phyloP scores from a whole-genome alignment of 2,797 vertebrate genomes.

The Phataginus tetradactyla region DNA sequence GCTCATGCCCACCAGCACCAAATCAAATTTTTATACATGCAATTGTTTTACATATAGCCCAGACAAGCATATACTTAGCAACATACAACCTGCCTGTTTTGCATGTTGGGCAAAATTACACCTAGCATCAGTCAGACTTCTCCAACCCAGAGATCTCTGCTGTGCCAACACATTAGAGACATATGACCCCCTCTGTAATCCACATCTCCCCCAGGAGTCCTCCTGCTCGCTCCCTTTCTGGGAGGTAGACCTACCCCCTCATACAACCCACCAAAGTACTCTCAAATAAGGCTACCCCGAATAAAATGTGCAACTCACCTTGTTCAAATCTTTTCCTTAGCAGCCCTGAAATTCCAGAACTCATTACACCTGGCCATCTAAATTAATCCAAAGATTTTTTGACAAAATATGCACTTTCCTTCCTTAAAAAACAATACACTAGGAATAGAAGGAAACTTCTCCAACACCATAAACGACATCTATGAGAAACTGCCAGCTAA shows the following conservation, averaged over 20 bases:
- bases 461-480: not conserved
- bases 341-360: not conserved
- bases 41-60: not conserved
- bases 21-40: not conserved
- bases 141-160: not conserved
- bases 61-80: not conserved
- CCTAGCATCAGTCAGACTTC: not conserved
- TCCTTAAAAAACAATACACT: not conserved
- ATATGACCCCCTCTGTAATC: not conserved
- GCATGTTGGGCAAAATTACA: not conserved
- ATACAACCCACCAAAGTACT: not conserved
- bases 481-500: not conserved
- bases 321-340: not conserved
- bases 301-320: not conserved
- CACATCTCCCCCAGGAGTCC: not conserved
- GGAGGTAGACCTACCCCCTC: not conserved
- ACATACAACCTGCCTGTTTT: not conserved
- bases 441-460: not conserved
- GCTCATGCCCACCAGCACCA: not conserved
- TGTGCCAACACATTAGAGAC: not conserved
- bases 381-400: not conserved
- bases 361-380: not conserved
- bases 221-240: not conserved
- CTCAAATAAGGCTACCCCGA: not conserved
- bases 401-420: not conserved